Evolutionary conservation across 2,113 vertebrate genomes (phyloP).

Genomic region (Polypterus bichir): DNA sequence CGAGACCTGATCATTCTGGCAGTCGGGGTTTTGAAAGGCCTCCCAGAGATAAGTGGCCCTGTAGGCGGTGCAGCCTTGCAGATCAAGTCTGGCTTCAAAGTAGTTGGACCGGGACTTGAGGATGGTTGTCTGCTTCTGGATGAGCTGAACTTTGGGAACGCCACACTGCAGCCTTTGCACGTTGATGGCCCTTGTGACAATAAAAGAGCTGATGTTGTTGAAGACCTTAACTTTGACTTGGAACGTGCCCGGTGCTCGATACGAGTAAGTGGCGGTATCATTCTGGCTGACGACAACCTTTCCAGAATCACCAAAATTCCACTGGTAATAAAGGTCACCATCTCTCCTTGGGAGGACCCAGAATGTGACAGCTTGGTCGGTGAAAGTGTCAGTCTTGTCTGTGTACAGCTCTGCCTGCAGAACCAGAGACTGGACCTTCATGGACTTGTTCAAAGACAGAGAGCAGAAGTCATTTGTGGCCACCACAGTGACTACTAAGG

Average conservation of each 20-base stretch:
- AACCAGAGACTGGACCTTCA: constrained; percentile 39
- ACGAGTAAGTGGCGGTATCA: constrained; percentile 30
- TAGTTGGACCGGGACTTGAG: constrained; percentile 34
- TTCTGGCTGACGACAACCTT: constrained; percentile 15
- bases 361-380: constrained; percentile 32
- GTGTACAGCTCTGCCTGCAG: constrained; percentile 23
- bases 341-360: constrained; percentile 23
- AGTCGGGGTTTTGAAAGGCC: constrained; percentile 25
- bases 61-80: constrained; percentile 45
- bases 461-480: constrained; percentile 42
- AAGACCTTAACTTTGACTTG: constrained; percentile 32
- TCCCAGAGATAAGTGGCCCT: constrained; percentile 50
- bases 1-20: constrained; percentile 19
- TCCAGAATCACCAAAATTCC: constrained; percentile 46
- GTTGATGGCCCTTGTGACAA: constrained; percentile 22
- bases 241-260: constrained; percentile 29
- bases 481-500: constrained; percentile 34
- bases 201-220: constrained; percentile 42
- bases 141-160: constrained; percentile 28
- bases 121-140: constrained; percentile 31
- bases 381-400: constrained; percentile 30
- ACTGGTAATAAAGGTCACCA: constrained; percentile 37
- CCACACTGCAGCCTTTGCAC: constrained; percentile 39
- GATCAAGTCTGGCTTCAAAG: constrained; percentile 48
- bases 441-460: constrained; percentile 21